phyloP scores from a whole-genome alignment of 1,140 invertebrate species.

The Himalopsyche phryganea region DNA sequence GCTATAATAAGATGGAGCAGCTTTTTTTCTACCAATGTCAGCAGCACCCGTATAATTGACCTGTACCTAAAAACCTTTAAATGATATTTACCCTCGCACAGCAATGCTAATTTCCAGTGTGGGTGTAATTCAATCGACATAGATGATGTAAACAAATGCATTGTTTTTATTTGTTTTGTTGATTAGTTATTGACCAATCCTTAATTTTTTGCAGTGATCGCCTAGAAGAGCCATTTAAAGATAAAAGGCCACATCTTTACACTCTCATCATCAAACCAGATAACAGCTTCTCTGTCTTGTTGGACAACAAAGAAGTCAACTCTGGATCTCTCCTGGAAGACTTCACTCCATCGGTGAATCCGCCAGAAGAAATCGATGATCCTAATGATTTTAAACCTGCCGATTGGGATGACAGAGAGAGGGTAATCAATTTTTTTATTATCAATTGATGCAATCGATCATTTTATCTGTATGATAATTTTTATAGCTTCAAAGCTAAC shows the following conservation, averaged over 20 bases:
- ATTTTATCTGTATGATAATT: not conserved
- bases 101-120: too few species aligned
- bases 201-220: constrained; percentile 56
- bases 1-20: too few species aligned
- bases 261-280: constrained; percentile 86
- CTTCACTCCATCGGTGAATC: constrained; percentile 91
- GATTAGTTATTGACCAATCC: not conserved
- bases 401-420: constrained; percentile 97
- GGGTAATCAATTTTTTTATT: constrained; percentile 44
- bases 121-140: too few species aligned
- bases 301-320: constrained; percentile 78
- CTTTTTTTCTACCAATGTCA: too few species aligned
- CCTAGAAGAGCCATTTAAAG: constrained; percentile 87
- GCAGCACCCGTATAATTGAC: too few species aligned
- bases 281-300: constrained; percentile 70
- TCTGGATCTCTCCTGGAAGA: constrained; percentile 85
- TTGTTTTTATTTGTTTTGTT: too few species aligned
- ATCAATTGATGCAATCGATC: constrained; percentile 4
- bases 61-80: too few species aligned
- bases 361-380: constrained; percentile 93
- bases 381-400: constrained; percentile 84
- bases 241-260: constrained; percentile 94
- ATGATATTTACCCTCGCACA: too few species aligned
- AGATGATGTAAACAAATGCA: too few species aligned
- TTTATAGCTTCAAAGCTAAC: too few species aligned